Evolutionary conservation across 2,888 invertebrate genomes (phyloP), one percentile per base, ranked within the genome.

Genomic region (Tetragonula carbonaria): DNA sequence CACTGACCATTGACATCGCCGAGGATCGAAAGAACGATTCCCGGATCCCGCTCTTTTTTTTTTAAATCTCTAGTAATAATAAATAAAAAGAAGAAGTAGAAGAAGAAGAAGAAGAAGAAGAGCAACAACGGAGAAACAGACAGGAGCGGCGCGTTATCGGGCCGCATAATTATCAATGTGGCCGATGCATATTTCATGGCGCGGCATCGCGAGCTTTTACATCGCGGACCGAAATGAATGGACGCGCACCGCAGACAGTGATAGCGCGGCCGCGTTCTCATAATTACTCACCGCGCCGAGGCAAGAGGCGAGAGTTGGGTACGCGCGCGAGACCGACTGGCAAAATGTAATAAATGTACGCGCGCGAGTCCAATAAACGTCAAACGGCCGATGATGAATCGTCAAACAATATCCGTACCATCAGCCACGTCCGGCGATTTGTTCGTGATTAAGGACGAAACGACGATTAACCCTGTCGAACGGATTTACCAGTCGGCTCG

Each of bases 141-240:
- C 59, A 38, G 65, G 71, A 62, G 50, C 28, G 38, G 50, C 73
- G 78, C 77, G 80, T 86, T 86, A 89, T 89, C 88, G 81, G 78
- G 78, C 82, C 70, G 89, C 79, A 88, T 88, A 87, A 89, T 89
- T 89, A 89, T 89, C 89, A 89, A 87, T 88, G 83, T 74, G 79
- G 85, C 87, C 80, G 87, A 87, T 89, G 89, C 83, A 89, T 89
- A 87, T 89, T 89, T 89, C 89, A 89, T 88, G 89, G 28, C 75
- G 75, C 67, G 73, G 74, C 16, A 73, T 71, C 33, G 87, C 75
- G 80, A 83, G 87, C 85, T 87, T 89, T 89, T 87, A 80, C 88
- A 71, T 66, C 74, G 74, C 71, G 57, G 67, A 53, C 11, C 74
- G 84, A 76, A 84, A 84, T 76, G 86, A 88, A 88, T 87, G 86